Conservation (phyloP, 2,797 vertebrate species). For the Sebastiscus albofasciatus region DNA sequence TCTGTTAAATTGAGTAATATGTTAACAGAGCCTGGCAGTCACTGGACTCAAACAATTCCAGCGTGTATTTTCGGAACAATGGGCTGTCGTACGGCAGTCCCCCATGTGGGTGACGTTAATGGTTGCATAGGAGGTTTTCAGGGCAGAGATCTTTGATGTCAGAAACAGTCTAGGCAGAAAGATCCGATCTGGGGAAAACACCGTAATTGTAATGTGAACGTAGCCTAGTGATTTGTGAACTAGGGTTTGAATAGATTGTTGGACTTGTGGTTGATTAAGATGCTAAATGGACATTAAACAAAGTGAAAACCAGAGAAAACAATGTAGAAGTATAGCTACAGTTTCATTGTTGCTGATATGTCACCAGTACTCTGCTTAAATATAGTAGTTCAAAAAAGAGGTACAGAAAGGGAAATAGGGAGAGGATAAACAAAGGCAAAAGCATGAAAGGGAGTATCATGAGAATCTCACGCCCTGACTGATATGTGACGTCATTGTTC, state of each 20-base stretch:
- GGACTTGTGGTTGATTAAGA: neutral
- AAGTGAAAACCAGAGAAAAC: neutral
- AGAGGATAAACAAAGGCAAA: neutral
- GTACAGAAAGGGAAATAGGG: neutral
- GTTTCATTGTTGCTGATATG: neutral
- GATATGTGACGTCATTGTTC: neutral
- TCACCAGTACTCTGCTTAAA: neutral
- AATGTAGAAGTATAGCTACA: too few species aligned
- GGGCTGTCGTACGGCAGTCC: too few species aligned
- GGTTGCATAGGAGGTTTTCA: neutral
- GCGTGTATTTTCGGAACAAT: too few species aligned
- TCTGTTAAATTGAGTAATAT: neutral
- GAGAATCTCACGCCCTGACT: neutral
- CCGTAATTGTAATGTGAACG: too few species aligned
- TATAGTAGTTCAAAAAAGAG: neutral
- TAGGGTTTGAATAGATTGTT: neutral
- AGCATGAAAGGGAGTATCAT: neutral
- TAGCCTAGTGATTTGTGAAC: neutral
- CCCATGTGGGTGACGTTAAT: neutral
- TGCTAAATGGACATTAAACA: neutral
- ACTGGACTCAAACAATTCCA: neutral
- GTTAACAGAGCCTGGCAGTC: neutral
- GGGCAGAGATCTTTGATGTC: neutral
- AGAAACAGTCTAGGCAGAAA: neutral
- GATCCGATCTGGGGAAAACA: too few species aligned